These are phyloP conservation scores for Ridgeia piscesae DNA, from an alignment of 1,140 invertebrate genomes.

Conservation along the genomic window DNA sequence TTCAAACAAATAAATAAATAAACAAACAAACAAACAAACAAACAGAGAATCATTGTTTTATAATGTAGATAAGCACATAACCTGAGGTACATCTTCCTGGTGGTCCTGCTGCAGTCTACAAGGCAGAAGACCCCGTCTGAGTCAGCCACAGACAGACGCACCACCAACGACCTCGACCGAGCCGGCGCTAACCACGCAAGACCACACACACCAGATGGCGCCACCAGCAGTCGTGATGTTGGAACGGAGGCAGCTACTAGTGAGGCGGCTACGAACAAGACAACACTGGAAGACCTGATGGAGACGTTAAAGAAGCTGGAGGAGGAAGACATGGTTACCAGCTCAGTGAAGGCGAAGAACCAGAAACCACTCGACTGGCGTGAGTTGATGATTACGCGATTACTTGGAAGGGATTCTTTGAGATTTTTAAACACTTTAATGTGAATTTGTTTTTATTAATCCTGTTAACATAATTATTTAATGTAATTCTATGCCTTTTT, in stretches of 20 bases:
- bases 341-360: conserved; percentile 40
- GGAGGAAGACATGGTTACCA: conserved; percentile 48
- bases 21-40: too few species aligned
- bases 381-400: conserved; percentile 34
- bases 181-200: not conserved
- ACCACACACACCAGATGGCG: not conserved
- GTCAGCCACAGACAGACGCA: not conserved
- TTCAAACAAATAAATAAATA: too few species aligned
- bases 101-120: not conserved
- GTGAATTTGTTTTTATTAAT: too few species aligned
- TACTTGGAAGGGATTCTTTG: too few species aligned
- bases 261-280: conserved; percentile 32
- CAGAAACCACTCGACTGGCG: conserved; percentile 42
- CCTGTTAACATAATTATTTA: too few species aligned
- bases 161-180: not conserved
- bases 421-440: too few species aligned
- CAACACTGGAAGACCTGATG: conserved; percentile 53
- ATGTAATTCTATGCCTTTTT: too few species aligned
- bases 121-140: not conserved
- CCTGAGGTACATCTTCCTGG: too few species aligned
- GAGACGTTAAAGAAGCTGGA: conserved; percentile 54
- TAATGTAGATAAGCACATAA: too few species aligned
- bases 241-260: not conserved
- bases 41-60: too few species aligned
- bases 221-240: not conserved